Base-by-base conservation (phyloP, 2,113 vertebrate species). In the Bombycilla garrulus region DNA sequence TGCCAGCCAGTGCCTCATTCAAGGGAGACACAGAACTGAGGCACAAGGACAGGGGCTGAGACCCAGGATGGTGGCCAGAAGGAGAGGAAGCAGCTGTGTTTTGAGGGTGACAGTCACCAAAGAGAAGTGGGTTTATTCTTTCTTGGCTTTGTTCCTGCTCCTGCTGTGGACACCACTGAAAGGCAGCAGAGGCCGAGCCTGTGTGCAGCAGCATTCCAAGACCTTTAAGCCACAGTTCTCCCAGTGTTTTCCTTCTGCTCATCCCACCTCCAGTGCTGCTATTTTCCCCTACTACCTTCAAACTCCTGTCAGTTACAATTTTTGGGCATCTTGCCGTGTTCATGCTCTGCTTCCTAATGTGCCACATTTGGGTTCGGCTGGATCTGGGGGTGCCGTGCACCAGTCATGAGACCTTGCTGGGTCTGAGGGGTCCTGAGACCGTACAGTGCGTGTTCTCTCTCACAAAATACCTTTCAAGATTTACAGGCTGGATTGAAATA, bases 271-370 rank as follows among this genome's bases (percentile, higher is more conserved):
- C 33, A 58, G 48, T 57, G 74, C 92, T 38, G 33, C 88, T 86
- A 10, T 95, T 96, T 92, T 81, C 54, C 88, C 90, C 77, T 72
- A 48, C 84, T 90, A 33, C 93, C 92, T 92, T 95, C 84, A 78
- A 81, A 92, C 87, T 78, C 62, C 61, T 82, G 24, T 71, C 58
- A 64, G 92, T 93, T 73, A n/a, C 69, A 92, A n/a, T 94, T 96
- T 95, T 86, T 54, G 93, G 96, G 74, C 89, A 42, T 88, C 96
- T 88, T 50, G 29, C 91, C 26, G 9, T 11, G 90, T 95, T 96
- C 57, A 28, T 51, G 23, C 81, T 69, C 57, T 56, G 2, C 69
- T 91, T 81, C 54, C 20, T 58, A 42, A 44, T 20, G 5, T 66
- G 86, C 71, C 51, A 54, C 57, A 35, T 72, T 70, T 92, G n/a